Conservation (phyloP, 2,888 invertebrate species). For the Leucozona laternaria region DNA sequence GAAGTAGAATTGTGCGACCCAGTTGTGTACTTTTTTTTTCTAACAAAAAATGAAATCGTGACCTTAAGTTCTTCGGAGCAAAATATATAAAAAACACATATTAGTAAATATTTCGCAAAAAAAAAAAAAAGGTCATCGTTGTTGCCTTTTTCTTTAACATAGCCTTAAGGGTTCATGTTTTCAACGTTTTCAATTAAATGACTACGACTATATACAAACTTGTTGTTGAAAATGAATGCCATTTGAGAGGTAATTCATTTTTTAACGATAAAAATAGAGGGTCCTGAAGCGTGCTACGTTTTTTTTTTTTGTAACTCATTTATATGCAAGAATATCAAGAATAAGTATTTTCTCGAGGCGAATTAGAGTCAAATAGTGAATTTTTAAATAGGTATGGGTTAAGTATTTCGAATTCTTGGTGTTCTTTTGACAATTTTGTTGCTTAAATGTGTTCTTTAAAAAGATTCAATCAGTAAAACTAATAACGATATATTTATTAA, state of each 20-base stretch:
- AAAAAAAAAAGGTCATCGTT: not conserved
- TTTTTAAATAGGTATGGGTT: not conserved
- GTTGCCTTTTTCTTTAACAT: not conserved
- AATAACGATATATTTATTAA: no score
- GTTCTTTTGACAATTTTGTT: not conserved
- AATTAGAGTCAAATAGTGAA: not conserved
- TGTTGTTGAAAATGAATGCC: constrained; percentile 6
- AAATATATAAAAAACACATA: not conserved
- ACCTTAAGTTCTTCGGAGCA: not conserved
- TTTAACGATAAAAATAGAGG: not conserved
- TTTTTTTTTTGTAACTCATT: not conserved
- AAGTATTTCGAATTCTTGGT: not conserved
- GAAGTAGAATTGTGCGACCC: not conserved
- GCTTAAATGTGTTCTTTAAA: not conserved
- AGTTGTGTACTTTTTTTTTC: not conserved
- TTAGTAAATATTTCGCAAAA: not conserved
- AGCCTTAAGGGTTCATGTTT: not conserved
- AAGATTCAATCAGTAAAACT: no score
- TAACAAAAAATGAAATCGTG: not conserved
- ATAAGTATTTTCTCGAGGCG: not conserved
- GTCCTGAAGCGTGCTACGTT: not conserved
- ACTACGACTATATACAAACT: not conserved
- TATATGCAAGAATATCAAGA: not conserved
- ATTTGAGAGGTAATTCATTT: constrained; percentile 13
- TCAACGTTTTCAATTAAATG: constrained; percentile 4